phyloP scores from a whole-genome alignment of 2,797 vertebrate genomes.

The Alca torda region DNA sequence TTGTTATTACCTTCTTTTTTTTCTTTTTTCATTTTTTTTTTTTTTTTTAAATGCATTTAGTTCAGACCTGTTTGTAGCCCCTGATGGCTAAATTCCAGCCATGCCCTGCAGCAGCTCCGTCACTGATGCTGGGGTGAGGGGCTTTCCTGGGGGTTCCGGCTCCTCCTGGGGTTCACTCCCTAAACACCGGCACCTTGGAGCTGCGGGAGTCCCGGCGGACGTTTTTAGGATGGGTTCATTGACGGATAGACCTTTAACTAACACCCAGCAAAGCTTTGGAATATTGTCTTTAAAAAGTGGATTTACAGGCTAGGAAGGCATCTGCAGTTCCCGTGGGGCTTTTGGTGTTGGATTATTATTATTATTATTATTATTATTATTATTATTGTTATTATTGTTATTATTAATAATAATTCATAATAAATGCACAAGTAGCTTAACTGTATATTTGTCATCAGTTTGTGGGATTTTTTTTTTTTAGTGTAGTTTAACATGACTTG shows the following conservation, averaged over 20 bases:
- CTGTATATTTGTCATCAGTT: background rate
- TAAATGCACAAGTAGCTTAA: background rate
- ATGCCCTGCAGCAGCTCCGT: background rate
- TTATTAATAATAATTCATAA: background rate
- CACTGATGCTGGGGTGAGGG: background rate
- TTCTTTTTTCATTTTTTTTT: background rate
- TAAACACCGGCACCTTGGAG: background rate
- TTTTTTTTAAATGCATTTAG: background rate
- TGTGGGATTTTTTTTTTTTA: background rate
- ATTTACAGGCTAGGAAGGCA: background rate
- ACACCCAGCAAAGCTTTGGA: background rate
- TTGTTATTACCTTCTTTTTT: constrained; percentile 57
- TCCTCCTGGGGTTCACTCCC: background rate
- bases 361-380: background rate
- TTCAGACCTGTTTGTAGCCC: constrained; percentile 50
- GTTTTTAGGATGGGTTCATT: background rate
- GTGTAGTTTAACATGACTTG: background rate
- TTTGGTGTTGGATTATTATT: background rate
- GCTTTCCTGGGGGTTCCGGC: background rate
- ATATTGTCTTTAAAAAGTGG: background rate
- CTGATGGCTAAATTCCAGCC: constrained; percentile 37
- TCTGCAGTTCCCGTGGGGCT: background rate
- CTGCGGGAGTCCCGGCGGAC: accelerated
- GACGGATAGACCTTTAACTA: background rate
- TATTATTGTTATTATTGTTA: background rate